A percentile compares a stretch with the other conserved stretches of the same genome.
phyloP scores from a whole-genome alignment of 2,113 vertebrate species.

The Myrmophylax atrothorax region DNA sequence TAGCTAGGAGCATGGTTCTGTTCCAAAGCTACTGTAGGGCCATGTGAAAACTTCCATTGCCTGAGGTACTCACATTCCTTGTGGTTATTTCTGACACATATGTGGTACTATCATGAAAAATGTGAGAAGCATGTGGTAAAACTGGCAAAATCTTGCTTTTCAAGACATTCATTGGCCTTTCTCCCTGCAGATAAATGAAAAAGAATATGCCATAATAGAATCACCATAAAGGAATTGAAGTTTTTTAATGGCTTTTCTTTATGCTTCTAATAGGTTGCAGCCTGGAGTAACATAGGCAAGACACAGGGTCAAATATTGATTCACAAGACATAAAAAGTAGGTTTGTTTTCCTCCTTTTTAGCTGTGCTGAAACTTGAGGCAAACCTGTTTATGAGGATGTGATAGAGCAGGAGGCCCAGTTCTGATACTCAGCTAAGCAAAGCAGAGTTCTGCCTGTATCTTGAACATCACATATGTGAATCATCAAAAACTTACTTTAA shows the following conservation, averaged over 20 bases:
- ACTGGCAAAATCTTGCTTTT: background rate
- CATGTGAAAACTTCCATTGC: background rate
- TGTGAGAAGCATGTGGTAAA: conserved; percentile 23
- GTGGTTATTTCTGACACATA: background rate
- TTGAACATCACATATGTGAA: background rate
- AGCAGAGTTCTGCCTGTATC: background rate
- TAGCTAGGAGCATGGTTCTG: background rate
- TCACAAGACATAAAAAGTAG: background rate
- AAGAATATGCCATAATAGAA: background rate
- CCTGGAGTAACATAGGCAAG: background rate
- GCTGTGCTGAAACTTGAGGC: background rate
- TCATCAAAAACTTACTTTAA: conserved; percentile 9
- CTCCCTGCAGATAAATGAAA: background rate
- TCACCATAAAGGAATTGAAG: background rate
- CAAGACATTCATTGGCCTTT: background rate
- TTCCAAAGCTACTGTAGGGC: background rate
- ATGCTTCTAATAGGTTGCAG: background rate
- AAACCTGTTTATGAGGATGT: background rate
- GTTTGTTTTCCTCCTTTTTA: background rate
- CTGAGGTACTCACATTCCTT: background rate
- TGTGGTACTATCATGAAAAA: background rate
- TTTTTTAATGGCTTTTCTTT: background rate
- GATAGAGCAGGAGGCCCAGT: conserved; percentile 3
- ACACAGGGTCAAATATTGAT: background rate
- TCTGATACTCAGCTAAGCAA: background rate